Percentiles rank a stretch among this genome's conserved stretches.
phyloP scores from a whole-genome alignment of 2,888 invertebrate species.

The Agrypnus murinus region DNA sequence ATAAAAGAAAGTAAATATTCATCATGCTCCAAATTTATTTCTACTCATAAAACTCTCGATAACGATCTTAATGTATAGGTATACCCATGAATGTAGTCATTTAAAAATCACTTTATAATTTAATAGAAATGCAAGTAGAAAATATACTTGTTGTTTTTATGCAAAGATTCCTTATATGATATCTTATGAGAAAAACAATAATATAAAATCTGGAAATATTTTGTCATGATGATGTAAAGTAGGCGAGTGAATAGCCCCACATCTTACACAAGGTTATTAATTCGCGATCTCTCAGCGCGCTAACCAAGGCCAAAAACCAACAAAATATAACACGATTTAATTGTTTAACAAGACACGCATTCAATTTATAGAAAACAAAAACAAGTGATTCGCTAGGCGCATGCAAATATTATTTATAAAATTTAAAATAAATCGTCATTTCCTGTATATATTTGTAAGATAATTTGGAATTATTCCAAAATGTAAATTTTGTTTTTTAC shows the following conservation, averaged over 20 bases:
- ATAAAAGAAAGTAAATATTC: no score
- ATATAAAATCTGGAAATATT: neutral
- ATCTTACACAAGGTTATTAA: conserved; percentile 39
- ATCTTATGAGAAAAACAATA: no score
- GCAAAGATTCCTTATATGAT: no score
- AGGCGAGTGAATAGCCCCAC: conserved; percentile 28
- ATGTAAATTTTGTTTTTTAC: neutral
- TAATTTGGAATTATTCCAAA: conserved; percentile 25
- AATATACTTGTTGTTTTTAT: neutral
- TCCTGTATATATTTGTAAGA: neutral
- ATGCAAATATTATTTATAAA: conserved; percentile 21
- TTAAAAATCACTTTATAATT: neutral
- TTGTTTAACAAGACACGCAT: conserved; percentile 31
- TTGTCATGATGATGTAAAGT: conserved; percentile 10
- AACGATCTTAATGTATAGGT: neutral
- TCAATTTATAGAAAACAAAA: conserved; percentile 22
- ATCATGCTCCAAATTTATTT: neutral
- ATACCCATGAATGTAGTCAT: neutral
- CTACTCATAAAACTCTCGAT: neutral
- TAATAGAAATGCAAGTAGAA: neutral
- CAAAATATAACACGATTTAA: conserved; percentile 20
- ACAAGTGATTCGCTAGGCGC: neutral
- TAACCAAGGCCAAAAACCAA: conserved; percentile 31
- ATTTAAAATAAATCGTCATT: conserved; percentile 7
- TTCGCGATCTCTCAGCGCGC: conserved; percentile 22